Evolutionary conservation across 2,888 invertebrate genomes (phyloP).

Genomic region (Scaptomyza flava): DNA sequence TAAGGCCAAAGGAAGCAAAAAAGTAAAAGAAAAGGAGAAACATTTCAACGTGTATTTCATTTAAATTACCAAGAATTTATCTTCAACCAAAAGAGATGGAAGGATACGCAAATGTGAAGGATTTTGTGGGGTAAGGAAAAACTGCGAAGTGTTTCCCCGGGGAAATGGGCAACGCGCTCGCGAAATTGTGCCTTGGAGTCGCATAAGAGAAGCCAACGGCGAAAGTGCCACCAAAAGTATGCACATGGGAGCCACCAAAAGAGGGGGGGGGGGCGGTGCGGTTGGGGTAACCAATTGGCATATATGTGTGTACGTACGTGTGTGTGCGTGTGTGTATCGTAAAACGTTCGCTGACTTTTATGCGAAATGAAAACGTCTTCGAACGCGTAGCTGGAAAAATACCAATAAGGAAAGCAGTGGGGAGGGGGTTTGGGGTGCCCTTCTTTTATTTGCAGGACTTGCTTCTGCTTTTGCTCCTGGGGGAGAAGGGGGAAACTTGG

Average conservation of each 20-base stretch:
- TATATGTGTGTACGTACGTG: conserved; percentile 13
- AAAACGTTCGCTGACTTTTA: conserved; percentile 58
- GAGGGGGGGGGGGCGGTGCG: conserved; percentile 23
- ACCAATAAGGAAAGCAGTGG: background rate
- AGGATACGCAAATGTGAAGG: conserved; percentile 46
- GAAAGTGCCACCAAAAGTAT: conserved; percentile 74
- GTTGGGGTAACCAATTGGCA: conserved; percentile 76
- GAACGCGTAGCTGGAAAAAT: conserved; percentile 42
- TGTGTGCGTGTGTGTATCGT: conserved; percentile 51
- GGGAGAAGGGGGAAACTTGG: conserved; percentile 41
- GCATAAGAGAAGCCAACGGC: conserved; percentile 84
- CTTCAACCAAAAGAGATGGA: conserved; percentile 17
- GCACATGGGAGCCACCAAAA: conserved; percentile 73
- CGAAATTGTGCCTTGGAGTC: conserved; percentile 85
- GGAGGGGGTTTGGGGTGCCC: background rate
- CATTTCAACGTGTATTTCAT: conserved; percentile 70
- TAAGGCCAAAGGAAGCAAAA: conserved; percentile 49
- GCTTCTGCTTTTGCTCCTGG: conserved; percentile 24
- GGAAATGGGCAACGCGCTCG: conserved; percentile 63
- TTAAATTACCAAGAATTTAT: conserved; percentile 73
- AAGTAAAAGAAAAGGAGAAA: conserved; percentile 15
- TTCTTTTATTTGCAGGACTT: conserved; percentile 5
- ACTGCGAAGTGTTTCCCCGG: conserved; percentile 58
- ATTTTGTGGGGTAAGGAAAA: conserved; percentile 7
- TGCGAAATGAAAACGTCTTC: conserved; percentile 69